Evolutionary conservation across 1,140 invertebrate genomes (phyloP).

Genomic region (Ylistrum balloti): DNA sequence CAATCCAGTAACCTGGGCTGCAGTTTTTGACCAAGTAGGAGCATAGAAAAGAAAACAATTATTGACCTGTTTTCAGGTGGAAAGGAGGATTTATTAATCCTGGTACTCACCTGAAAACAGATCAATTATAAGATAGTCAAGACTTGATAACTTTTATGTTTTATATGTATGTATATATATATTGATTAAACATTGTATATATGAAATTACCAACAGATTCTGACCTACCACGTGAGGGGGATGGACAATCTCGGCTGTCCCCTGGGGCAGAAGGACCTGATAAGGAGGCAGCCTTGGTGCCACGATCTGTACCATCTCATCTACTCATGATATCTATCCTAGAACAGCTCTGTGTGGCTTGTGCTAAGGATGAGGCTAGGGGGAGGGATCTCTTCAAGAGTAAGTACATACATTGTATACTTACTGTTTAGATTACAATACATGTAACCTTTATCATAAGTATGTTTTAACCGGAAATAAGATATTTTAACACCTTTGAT

Average conservation of each 20-base stretch:
- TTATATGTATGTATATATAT: not conserved
- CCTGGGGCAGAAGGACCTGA: conserved; percentile 32
- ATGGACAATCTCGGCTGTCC: not conserved
- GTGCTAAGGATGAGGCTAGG: conserved; percentile 64
- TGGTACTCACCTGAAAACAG: too few relatives aligned
- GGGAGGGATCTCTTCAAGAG: conserved; percentile 72
- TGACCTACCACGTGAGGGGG: not conserved
- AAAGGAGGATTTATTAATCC: too few relatives aligned
- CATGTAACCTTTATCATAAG: too few relatives aligned
- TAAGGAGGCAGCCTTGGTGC: conserved; percentile 52
- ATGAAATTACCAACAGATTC: not conserved
- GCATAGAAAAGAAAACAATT: too few relatives aligned
- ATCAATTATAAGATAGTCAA: too few relatives aligned
- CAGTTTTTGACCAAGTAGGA: too few relatives aligned
- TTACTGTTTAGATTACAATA: too few relatives aligned
- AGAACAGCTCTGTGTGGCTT: conserved; percentile 72
- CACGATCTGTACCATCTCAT: conserved; percentile 69
- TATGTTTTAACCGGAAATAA: too few relatives aligned
- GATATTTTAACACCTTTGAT: too few relatives aligned
- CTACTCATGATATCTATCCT: conserved; percentile 73
- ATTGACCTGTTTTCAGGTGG: too few relatives aligned
- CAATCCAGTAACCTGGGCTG: too few relatives aligned
- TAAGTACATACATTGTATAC: conserved; percentile 51
- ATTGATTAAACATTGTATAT: not conserved
- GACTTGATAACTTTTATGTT: too few relatives aligned